Conservation (phyloP, 2,113 vertebrate species). For the Proteles cristata region DNA sequence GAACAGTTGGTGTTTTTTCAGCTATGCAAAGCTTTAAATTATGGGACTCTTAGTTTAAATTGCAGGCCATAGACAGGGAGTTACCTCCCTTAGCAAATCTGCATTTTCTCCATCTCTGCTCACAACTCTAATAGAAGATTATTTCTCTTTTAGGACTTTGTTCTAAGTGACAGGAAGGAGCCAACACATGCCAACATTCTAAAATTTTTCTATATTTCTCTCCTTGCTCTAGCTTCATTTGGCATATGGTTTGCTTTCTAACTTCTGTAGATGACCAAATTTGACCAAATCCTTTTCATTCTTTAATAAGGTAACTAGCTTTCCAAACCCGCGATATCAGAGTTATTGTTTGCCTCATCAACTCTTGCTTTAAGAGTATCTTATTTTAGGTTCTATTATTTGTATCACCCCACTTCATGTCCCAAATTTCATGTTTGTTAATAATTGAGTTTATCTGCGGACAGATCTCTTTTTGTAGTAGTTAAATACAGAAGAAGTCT, state of each 20-base stretch:
- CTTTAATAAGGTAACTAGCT: neutral
- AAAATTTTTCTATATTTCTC: neutral
- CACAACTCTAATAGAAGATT: constrained; percentile 32
- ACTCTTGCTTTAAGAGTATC: neutral
- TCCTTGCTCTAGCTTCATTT: neutral
- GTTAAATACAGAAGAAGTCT: neutral
- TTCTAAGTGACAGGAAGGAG: constrained; percentile 1
- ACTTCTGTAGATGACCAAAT: neutral
- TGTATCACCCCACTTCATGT: neutral
- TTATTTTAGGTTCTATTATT: neutral
- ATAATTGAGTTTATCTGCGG: neutral
- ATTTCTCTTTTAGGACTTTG: constrained; percentile 36
- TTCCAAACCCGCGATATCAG: neutral
- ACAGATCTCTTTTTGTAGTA: constrained; percentile 1
- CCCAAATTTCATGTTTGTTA: constrained; percentile 11
- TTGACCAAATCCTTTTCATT: neutral
- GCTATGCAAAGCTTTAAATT: constrained; percentile 13
- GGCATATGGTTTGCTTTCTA: constrained; percentile 25
- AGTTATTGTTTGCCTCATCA: neutral
- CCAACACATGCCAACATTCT: constrained; percentile 17
- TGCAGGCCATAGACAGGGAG: neutral
- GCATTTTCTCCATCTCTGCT: constrained; percentile 17
- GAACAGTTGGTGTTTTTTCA: constrained; percentile 21
- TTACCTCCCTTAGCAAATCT: constrained; percentile 10
- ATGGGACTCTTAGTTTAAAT: constrained; percentile 30